These are phyloP conservation scores for Peromyscus aztecus DNA, from an alignment of 2,797 vertebrate genomes.

Conservation along the genomic window DNA sequence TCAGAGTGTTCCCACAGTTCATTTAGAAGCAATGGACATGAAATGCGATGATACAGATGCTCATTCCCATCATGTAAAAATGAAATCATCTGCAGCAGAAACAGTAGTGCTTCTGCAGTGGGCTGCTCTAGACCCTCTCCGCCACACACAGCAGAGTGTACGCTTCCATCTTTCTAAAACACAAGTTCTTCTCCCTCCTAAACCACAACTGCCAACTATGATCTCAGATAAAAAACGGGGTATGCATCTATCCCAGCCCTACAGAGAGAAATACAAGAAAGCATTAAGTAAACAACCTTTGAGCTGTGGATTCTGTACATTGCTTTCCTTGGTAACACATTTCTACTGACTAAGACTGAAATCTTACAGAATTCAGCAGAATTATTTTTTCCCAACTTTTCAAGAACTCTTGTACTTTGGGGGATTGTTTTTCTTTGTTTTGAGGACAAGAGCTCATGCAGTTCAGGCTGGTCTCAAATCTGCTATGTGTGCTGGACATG, in stretches of 20 bases:
- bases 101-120: background rate
- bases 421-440: background rate
- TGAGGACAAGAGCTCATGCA: background rate
- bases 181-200: background rate
- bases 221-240: background rate
- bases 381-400: background rate
- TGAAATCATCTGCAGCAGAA: conserved; percentile 3
- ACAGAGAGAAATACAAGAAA: background rate
- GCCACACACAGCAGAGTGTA: background rate
- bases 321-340: background rate
- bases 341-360: background rate
- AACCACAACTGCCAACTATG: background rate
- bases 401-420: conserved; percentile 26
- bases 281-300: background rate
- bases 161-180: conserved; percentile 32
- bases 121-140: background rate
- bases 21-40: conserved; percentile 25
- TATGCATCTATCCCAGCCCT: background rate
- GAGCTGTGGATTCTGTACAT: background rate
- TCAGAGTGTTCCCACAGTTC: background rate
- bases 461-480: background rate
- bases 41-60: background rate
- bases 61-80: background rate
- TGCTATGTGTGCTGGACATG: background rate
- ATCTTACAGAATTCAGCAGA: background rate